These are phyloP conservation scores for Antennarius striatus DNA, from an alignment of 2,113 vertebrate species.

Conservation along the genomic window DNA sequence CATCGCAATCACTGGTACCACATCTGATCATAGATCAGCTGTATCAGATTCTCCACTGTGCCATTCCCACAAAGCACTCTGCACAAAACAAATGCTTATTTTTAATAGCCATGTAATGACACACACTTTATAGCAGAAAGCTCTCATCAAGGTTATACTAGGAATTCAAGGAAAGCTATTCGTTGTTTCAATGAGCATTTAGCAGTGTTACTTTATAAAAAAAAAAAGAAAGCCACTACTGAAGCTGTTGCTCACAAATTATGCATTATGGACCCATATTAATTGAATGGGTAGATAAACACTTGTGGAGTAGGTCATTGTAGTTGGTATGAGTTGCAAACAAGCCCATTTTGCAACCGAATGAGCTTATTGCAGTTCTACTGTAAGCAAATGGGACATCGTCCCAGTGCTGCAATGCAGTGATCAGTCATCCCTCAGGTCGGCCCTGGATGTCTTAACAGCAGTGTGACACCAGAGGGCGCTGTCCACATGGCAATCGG, in stretches of 20 bases:
- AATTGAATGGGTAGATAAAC: no score
- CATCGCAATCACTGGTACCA: slow-evolving; percentile 67
- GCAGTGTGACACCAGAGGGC: slow-evolving; percentile 70
- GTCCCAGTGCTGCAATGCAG: slow-evolving; percentile 78
- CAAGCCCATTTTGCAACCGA: no score
- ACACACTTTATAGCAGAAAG: slow-evolving; percentile 13
- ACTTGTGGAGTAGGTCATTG: no score
- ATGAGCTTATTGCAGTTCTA: no score
- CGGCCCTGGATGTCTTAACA: slow-evolving; percentile 21
- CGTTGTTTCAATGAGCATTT: neutral
- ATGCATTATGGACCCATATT: neutral
- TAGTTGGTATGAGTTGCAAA: no score
- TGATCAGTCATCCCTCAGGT: slow-evolving; percentile 44
- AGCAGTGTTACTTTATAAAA: neutral
- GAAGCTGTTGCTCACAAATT: slow-evolving; percentile 17
- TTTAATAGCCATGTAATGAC: slow-evolving; percentile 27
- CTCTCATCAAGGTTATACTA: neutral
- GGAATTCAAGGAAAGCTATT: slow-evolving; percentile 11
- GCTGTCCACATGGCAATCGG: slow-evolving; percentile 41
- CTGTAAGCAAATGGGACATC: slow-evolving; percentile 30
- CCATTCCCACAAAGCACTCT: slow-evolving; percentile 82
- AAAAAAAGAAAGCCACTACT: neutral
- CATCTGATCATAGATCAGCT: slow-evolving; percentile 83
- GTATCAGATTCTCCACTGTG: slow-evolving; percentile 85
- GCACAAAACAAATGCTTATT: slow-evolving; percentile 11